Base-by-base conservation (phyloP, 2,888 invertebrate genomes). In the Emesis furor region DNA sequence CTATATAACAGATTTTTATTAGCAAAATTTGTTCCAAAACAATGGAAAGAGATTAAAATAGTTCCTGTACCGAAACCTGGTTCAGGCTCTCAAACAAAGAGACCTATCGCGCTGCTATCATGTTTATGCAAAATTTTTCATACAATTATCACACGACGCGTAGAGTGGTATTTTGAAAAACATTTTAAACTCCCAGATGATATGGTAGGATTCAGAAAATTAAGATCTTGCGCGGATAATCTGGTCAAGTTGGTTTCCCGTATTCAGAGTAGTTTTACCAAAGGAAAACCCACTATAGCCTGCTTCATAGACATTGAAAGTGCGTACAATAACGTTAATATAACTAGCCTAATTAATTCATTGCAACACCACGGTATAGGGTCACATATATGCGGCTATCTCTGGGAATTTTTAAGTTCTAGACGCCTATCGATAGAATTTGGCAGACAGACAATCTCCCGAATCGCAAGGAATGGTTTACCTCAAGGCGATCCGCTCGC, bases 291-390 rank as follows among this genome's bases (percentile, higher is more conserved):
- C 6, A 85, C 85, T 5, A 10, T 82, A 3, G 78, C 46, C 3
- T 84, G 85, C 72, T 87, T 87, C 79, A 65, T 87, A 24, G 85
- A 87, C 67, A 80, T 84, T 75, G 30, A 32, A 68, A 8, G 7
- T 46, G 35, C 46, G 17, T 37, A 24, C 14, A 30, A 7, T 12
- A 51, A 65, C 75, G n/a, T 24, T 37, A 17, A 79, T 24, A 78
- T 24, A 39, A 7, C 8, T 39, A 39, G 39, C 35, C 35, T 37
- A 37, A 37, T 37, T 6, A 37, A 37, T 37, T 37, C 35, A 37
- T 2, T 37, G 35, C 35, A 37, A 37, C 3, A 6, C 6, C 35
- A 37, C 6, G 35, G 35, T 37, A 37, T 37, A 37, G 37, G 35
- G 35, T 37, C 35, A 37, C 35, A 37, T 3, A 37, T 37, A 37